Base-by-base conservation (phyloP, 2,888 invertebrate species). In the Stenodema calcarata region DNA sequence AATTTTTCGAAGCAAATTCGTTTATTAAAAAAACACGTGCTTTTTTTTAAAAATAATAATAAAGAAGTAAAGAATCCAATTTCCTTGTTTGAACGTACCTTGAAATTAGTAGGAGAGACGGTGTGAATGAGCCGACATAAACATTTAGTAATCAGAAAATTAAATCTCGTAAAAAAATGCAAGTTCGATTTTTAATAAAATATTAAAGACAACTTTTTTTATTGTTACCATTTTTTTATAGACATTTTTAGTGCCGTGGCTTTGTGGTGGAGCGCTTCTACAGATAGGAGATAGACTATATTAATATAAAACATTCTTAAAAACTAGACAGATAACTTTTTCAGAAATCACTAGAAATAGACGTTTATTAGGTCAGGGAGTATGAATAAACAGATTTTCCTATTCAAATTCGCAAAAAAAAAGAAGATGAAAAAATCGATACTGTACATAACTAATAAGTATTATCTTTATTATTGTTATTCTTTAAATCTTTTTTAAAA, bases 381-480 rank as follows among this genome's bases (percentile, higher is more conserved):
- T 86, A 87, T 80, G 78, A 86, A 86, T 82, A 86, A 82, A 86
- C 80, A 82, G 84, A 86, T 87, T 87, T 87, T 88, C 87, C 86
- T 86, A 87, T 87, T 88, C 81, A 81, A 85, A 87, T 87, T 87
- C 75, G 42, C 87, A 88, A 88, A 88, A 86, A 87, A 80, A 81
- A 70, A 81, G 87, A 84, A 80, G 78, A 73, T 76, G 44, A 50
- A 84, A 84, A 84, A 80, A 28, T 84, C 27, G 41, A 70, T 73
- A 73, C 84, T 88, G 87, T 85, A 88, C 88, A 88, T 86, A 87
- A 62, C 84, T 88, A 86, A 87, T 84, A 87, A 87, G 88, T 88
- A 88, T 88, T 88, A 88, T 88, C 88, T 88, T 87, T 87, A 89
- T 88, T 89, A 88, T 88, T 88, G 88, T 87, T 89, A 89, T 88